Evolutionary conservation across 2,113 vertebrate genomes (phyloP).

Genomic region (Lota lota): DNA sequence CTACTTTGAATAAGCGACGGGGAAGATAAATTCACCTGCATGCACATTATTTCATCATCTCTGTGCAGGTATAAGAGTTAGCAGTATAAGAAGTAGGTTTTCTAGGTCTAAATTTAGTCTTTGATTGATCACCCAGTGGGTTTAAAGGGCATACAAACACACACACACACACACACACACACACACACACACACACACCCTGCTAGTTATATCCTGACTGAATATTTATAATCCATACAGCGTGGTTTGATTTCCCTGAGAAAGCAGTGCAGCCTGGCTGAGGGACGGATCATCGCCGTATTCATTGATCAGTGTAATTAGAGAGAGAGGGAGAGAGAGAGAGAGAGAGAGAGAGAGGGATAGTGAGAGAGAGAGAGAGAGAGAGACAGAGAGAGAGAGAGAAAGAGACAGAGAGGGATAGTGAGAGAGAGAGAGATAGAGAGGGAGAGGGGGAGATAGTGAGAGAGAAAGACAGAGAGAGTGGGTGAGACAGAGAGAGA

Average conservation of each 20-base stretch:
- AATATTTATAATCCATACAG: conserved; percentile 53
- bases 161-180: no score
- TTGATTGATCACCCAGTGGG: conserved; percentile 46
- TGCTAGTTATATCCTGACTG: conserved; percentile 24
- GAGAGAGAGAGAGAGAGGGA: no score
- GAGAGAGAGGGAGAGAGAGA: conserved; percentile 26
- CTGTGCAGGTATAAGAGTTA: conserved; percentile 52
- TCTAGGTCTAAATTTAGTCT: conserved; percentile 41
- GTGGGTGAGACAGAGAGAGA: no score
- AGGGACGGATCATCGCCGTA: conserved; percentile 61
- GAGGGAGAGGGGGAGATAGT: no score
- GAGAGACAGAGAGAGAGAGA: no score
- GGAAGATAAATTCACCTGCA: conserved; percentile 46
- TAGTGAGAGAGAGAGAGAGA: no score
- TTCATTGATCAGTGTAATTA: conserved; percentile 72
- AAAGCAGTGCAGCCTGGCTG: conserved; percentile 23
- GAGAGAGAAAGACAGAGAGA: no score
- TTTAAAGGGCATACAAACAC: conserved; percentile 51
- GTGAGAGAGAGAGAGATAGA: no score
- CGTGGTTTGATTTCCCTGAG: conserved; percentile 53
- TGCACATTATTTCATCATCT: conserved; percentile 54
- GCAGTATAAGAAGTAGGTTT: conserved; percentile 12
- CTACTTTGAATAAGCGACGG: conserved; percentile 15
- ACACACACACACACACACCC: no score
- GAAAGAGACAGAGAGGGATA: no score